Evolutionary conservation across 2,113 vertebrate species (phyloP), one percentile per base, ranked within the genome.

Genomic region (Tyto alba): DNA sequence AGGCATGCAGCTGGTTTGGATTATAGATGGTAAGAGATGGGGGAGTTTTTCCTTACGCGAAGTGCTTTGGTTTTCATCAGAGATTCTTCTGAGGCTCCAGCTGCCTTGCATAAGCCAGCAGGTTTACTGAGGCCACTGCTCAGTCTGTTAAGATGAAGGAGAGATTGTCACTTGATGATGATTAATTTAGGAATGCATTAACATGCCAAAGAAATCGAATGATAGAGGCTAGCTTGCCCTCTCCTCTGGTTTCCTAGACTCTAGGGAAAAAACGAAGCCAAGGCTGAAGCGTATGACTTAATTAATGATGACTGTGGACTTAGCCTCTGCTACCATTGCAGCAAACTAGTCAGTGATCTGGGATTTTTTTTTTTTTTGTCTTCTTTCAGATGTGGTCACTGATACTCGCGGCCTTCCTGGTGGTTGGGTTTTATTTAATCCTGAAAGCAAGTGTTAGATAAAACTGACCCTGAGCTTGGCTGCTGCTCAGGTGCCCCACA

Each of bases 161-260:
- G 96, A 91, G 94, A 93, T 96, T 96, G 96, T 94, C 96, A 95
- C 92, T 96, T 96, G 95, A 96, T 96, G 96, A 95, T 96, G 96
- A 96, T 97, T 96, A 95, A 96, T 97, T 95, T 96, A 96, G 95
- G 96, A 95, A 96, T 96, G 91, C 96, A 96, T 96, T 97, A 96
- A 93, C 95, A 95, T 96, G 96, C 96, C 96, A 96, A 95, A 95
- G 96, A 92, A 97, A 96, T 96, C 77, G 86, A 96, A 95, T 93
- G 95, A 93, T 93, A 95, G 95, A 95, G 94, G 92, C 90, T 87
- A 87, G 94, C 89, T 68, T 96, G 95, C 96, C 94, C 96, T 96
- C 94, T 97, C 91, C 89, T 97, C 94, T 90, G 90, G 89, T 97
- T 96, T 95, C 90, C 88, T 68, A 50, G 53, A 93, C 96, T 91